These are phyloP conservation scores for Steinernema scapterisci DNA, from an alignment of 2,888 invertebrate species.

Conservation along the genomic window DNA sequence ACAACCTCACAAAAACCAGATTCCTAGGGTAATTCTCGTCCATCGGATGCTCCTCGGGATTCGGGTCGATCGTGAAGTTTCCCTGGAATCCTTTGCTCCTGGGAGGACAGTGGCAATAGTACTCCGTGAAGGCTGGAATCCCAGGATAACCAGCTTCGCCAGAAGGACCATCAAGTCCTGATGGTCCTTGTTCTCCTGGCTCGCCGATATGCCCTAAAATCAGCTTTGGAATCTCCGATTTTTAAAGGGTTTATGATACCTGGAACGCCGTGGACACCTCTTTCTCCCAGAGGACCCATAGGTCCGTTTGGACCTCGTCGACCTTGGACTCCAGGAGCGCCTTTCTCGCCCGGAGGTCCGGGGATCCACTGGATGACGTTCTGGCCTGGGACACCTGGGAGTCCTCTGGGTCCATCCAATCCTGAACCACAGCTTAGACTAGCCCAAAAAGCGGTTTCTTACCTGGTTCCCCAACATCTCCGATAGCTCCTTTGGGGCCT, in stretches of 20 bases:
- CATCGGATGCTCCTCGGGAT: background rate
- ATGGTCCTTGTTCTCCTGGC: background rate
- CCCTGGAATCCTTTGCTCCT: background rate
- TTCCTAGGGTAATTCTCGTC: background rate
- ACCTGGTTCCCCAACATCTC: slow-evolving; percentile 9
- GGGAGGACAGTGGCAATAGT: slow-evolving; percentile 8
- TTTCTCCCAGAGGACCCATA: background rate
- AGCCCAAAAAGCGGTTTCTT: background rate
- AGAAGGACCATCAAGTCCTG: background rate
- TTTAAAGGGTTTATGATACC: background rate
- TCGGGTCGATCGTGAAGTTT: background rate
- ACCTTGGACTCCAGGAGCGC: background rate
- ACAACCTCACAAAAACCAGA: background rate
- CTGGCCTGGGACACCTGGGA: background rate
- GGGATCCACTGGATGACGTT: slow-evolving; percentile 3
- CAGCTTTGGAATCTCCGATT: no score
- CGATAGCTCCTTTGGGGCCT: background rate
- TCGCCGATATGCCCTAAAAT: background rate
- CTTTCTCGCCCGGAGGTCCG: background rate
- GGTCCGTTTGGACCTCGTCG: background rate
- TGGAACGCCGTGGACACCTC: background rate
- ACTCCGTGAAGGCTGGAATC: background rate
- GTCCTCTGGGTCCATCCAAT: background rate
- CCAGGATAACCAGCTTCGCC: background rate
- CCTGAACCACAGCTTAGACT: background rate